phyloP scores from a whole-genome alignment of 2,797 vertebrate species.

The Gymnothorax javanicus region DNA sequence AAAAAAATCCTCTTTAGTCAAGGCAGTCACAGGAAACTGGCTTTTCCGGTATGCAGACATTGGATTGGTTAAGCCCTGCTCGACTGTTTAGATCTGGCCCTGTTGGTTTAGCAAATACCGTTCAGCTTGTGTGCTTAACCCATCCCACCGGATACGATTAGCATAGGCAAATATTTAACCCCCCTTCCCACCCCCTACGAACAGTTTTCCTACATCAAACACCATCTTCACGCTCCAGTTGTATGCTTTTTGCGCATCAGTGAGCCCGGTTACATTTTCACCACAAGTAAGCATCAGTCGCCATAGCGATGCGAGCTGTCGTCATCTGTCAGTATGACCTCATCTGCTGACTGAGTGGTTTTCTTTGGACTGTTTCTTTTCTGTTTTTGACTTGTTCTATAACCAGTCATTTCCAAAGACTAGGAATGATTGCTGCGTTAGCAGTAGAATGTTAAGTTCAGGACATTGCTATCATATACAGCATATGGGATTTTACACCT shows the following conservation, averaged over 20 bases:
- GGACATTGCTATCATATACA: too few species aligned
- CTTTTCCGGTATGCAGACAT: neutral
- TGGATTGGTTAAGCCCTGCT: neutral
- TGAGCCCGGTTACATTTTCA: neutral
- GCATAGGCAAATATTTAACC: neutral
- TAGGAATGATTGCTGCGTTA: too few species aligned
- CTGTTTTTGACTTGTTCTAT: too few species aligned
- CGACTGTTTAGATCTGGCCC: neutral
- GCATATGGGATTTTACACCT: too few species aligned
- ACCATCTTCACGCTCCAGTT: neutral
- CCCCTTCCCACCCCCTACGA: neutral
- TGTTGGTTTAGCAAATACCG: neutral
- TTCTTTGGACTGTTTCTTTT: too few species aligned
- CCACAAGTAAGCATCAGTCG: neutral
- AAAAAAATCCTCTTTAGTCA: neutral
- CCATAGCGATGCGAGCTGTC: neutral
- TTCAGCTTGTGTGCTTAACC: neutral
- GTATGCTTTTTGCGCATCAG: neutral
- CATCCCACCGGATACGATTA: neutral
- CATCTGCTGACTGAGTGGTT: neutral
- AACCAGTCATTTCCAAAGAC: too few species aligned
- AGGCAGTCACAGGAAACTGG: neutral
- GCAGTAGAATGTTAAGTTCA: too few species aligned
- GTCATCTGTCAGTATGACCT: neutral
- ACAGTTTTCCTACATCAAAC: neutral